phyloP scores from a whole-genome alignment of 2,113 vertebrate genomes.

The Tauraco erythrolophus region DNA sequence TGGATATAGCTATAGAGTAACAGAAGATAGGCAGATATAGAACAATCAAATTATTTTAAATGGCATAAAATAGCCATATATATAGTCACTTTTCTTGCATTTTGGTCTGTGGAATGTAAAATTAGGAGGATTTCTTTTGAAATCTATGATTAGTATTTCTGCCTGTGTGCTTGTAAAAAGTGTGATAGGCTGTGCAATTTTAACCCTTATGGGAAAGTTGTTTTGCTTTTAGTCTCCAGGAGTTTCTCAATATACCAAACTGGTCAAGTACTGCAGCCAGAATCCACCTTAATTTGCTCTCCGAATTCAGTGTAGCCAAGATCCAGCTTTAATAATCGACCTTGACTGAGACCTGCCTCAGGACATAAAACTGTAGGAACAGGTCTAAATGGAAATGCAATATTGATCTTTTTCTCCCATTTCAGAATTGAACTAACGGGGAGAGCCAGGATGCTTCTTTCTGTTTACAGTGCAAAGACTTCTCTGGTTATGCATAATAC shows the following conservation, averaged over 20 bases:
- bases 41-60: neutral
- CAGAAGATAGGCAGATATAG: neutral
- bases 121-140: neutral
- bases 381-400: slow-evolving; percentile 23
- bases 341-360: neutral
- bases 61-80: neutral
- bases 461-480: neutral
- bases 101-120: neutral
- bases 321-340: slow-evolving; percentile 3
- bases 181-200: neutral
- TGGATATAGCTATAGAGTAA: neutral
- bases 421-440: neutral
- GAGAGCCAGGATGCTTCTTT: neutral
- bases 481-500: neutral
- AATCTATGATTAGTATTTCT: neutral
- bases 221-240: neutral
- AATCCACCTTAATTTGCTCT: neutral
- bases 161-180: neutral
- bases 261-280: neutral
- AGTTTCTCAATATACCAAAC: neutral
- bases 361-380: slow-evolving; percentile 25
- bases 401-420: neutral
- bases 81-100: neutral
- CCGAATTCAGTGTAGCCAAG: neutral
- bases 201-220: neutral